Evolutionary conservation across 2,888 invertebrate genomes (phyloP), one percentile per base, ranked within the genome.

Genomic region (Blastobasis adustella): DNA sequence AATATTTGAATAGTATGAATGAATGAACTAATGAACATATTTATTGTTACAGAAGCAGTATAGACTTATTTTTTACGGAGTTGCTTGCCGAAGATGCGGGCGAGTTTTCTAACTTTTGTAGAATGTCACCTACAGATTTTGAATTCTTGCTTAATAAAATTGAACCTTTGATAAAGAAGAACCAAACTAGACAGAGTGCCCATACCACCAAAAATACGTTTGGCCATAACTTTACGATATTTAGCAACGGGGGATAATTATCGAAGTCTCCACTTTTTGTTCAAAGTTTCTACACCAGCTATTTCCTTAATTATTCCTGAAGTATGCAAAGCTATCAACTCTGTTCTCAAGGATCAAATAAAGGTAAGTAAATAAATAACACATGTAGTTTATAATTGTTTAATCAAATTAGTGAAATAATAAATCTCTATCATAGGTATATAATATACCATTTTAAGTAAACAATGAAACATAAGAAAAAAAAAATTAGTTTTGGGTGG

Each of bases 121-220:
- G 41, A 40, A 58, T 45, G 58, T 56, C 52, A 55, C 54, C 37
- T 8, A 8, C 9, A 40, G 41, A 40, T 8, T 40, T 40, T 40
- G 9, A 40, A 8, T 40, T 8, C 9, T 40, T 47, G 6, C 37
- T 47, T 7, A 40, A 36, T 6, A 47, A 36, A 41, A 10, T 47
- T 41, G 47, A 9, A 37, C 47, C 47, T n/a, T 41, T 49, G 37
- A 52, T 52, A 43, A 36, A 9, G 41, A 52, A 52, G 46, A 43
- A 49, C 49, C 37, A 43, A 9, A 52, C 52, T 40, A 49, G 10
- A 46, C 49, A 43, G 52, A n/a, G 38, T 38, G 10, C 7, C 47
- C 10, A 47, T 47, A 23, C 47, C 41, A 23, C 41, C 47, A 36
- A 47, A 51, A 51, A 37, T 48, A 9, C 45, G 51, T 43, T 10